Conservation (phyloP, 2,888 invertebrate genomes). For the Serrognathus titanus region DNA sequence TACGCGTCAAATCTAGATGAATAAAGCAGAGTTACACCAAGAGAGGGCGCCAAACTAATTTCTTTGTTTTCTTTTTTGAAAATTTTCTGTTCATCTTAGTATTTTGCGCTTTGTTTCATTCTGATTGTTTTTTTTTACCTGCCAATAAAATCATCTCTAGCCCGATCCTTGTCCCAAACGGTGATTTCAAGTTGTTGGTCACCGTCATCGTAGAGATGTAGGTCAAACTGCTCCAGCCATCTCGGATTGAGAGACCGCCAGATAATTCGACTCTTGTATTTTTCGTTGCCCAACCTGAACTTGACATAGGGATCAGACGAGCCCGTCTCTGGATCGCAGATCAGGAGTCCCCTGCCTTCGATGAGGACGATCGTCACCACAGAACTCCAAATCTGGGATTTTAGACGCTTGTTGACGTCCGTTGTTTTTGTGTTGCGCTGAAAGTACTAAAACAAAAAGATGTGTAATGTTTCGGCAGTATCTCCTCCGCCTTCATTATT, state of each 20-base stretch:
- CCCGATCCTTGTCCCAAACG: constrained; percentile 84
- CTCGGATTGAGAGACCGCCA: constrained; percentile 83
- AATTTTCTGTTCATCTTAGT: background rate
- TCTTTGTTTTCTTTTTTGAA: background rate
- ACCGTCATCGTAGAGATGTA: constrained; percentile 92
- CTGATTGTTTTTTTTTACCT: constrained; percentile 50
- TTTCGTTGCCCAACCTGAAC: constrained; percentile 95
- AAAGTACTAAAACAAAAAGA: constrained; percentile 65
- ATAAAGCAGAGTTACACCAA: too few relatives aligned
- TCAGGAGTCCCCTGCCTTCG: constrained; percentile 86
- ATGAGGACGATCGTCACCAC: constrained; percentile 96
- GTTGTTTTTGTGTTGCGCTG: constrained; percentile 72
- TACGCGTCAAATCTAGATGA: too few relatives aligned
- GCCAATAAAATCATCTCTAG: constrained; percentile 86
- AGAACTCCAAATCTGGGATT: constrained; percentile 96
- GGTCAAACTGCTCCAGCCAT: constrained; percentile 97
- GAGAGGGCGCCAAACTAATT: too few relatives aligned
- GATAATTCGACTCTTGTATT: constrained; percentile 91
- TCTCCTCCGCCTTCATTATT: background rate
- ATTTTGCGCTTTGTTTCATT: background rate
- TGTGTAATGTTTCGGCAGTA: background rate
- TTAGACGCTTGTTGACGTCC: constrained; percentile 78
- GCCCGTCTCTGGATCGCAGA: constrained; percentile 85
- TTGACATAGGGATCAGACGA: constrained; percentile 93
- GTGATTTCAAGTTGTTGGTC: constrained; percentile 89